Conservation (phyloP, 2,797 vertebrate species). For the Onychomys torridus region DNA sequence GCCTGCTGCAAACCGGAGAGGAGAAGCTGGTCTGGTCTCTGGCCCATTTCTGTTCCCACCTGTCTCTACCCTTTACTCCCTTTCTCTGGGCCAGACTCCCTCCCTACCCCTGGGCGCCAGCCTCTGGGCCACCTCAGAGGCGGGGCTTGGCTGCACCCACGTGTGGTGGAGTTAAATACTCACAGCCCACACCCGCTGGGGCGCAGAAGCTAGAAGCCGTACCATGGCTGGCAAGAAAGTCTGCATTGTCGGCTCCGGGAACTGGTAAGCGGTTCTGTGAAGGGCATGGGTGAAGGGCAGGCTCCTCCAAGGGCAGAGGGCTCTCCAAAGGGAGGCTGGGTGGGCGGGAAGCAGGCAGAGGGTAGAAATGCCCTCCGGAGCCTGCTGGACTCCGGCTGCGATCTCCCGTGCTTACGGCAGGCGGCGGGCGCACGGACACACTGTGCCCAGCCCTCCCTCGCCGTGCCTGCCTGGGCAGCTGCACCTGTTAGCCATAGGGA, state of each 20-base stretch:
- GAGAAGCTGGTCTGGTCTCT: background rate
- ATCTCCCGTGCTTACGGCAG: background rate
- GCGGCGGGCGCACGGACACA: background rate
- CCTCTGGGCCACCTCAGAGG: constrained; percentile 68
- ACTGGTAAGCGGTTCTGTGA: constrained; percentile 92
- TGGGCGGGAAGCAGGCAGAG: background rate
- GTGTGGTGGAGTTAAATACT: constrained; percentile 79
- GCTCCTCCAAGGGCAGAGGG: background rate
- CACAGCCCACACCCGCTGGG: background rate
- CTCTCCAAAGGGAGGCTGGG: background rate
- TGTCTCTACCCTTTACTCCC: constrained; percentile 65
- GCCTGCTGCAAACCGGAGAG: constrained; percentile 10
- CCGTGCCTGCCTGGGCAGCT: background rate
- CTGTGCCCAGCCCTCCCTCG: background rate
- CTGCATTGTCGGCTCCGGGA: constrained; percentile 97
- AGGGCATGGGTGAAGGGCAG: background rate
- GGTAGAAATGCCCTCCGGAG: background rate
- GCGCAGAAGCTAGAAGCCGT: background rate
- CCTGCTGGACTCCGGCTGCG: background rate
- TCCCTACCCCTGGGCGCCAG: constrained; percentile 59
- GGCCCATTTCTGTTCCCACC: constrained; percentile 57
- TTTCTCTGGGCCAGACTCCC: constrained; percentile 70
- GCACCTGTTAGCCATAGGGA: constrained; percentile 39
- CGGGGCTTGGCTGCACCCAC: constrained; percentile 79
- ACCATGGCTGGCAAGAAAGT: constrained; percentile 90